phyloP scores from a whole-genome alignment of 2,797 vertebrate species.

The Selene dorsalis region DNA sequence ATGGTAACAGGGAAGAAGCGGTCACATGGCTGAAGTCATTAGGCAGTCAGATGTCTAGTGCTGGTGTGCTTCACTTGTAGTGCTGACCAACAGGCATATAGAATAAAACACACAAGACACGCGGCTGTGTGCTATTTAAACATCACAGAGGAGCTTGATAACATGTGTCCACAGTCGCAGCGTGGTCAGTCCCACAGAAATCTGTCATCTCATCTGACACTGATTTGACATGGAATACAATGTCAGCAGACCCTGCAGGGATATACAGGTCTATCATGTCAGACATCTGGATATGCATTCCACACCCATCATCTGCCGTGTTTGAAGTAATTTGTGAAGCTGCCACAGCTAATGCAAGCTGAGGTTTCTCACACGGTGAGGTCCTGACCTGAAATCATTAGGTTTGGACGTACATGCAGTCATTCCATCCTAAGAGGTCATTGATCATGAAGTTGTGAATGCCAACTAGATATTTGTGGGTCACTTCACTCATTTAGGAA shows the following conservation, averaged over 20 bases:
- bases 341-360: background rate
- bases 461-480: too few species aligned
- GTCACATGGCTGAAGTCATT: background rate
- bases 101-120: too few species aligned
- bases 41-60: too few species aligned
- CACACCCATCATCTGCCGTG: background rate
- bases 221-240: conserved; percentile 1
- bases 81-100: background rate
- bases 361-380: conserved; percentile 17
- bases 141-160: background rate
- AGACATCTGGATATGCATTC: conserved; percentile 12
- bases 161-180: too few species aligned
- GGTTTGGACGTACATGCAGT: background rate
- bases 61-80: too few species aligned
- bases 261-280: background rate
- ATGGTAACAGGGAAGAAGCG: background rate
- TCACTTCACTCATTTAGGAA: too few species aligned
- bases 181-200: background rate
- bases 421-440: background rate
- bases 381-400: background rate
- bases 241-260: conserved; percentile 25
- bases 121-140: background rate
- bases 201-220: background rate
- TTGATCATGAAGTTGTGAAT: background rate
- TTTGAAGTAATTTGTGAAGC: conserved; percentile 22